Evolutionary conservation across 2,888 invertebrate species (phyloP).

Genomic region (Andrena bucephala): DNA sequence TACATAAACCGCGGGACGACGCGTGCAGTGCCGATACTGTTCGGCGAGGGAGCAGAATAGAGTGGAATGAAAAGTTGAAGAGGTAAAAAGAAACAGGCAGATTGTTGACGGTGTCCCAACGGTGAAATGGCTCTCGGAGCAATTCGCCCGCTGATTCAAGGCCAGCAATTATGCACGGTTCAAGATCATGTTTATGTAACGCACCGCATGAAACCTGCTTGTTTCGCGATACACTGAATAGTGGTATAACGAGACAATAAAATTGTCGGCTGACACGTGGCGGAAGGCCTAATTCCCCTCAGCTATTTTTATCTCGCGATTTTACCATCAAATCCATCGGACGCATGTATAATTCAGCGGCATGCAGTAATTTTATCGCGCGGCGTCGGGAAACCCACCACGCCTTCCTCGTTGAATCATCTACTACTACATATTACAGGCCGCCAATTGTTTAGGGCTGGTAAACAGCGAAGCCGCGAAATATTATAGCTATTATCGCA

Average conservation of each 20-base stretch:
- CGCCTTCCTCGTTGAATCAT: no score
- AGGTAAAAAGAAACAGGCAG: background rate
- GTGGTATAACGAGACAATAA: background rate
- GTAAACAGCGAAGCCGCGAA: no score
- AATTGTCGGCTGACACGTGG: background rate
- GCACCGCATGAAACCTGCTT: background rate
- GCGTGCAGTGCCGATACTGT: no score
- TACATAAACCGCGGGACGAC: no score
- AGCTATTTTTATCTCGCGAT: no score
- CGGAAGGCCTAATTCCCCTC: background rate
- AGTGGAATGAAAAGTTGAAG: background rate
- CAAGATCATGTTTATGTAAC: constrained; percentile 19
- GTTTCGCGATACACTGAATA: background rate
- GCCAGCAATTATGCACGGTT: background rate
- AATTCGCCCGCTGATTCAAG: constrained; percentile 2
- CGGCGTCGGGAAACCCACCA: no score
- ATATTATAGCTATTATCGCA: no score
- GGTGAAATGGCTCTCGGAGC: background rate
- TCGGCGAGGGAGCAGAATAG: background rate
- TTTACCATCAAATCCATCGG: no score
- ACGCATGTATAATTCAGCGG: no score
- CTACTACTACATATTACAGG: no score
- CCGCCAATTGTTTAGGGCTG: no score
- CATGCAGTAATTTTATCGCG: no score
- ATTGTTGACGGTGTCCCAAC: background rate